Evolutionary conservation across 2,888 invertebrate genomes (phyloP), one percentile per base, ranked within the genome.

Genomic region (Athrips mouffetella): DNA sequence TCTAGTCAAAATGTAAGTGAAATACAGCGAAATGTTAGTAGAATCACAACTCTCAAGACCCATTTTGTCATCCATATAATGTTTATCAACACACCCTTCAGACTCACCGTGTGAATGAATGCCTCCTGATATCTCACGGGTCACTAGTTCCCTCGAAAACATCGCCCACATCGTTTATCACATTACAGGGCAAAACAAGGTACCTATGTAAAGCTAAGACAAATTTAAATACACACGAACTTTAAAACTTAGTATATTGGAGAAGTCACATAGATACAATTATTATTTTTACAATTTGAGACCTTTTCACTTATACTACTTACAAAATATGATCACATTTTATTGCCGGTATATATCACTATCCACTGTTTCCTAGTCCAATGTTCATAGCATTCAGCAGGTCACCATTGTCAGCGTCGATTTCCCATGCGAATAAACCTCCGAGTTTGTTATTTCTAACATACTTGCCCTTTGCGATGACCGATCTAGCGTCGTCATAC

Each of bases 351-450:
- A 44, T 11, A 30, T 47, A 41, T 64, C 57, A 69, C 51, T 62
- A 62, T 60, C 72, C 60, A 65, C 65, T 78, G 53, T 88, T 88
- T 0, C 88, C 88, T 2, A 88, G 68, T 10, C 85, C 88, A 70
- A 82, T 76, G 52, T 88, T 88, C 88, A 88, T 88, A 3, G 85
- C 85, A 54, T 88, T 88, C 44, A 86, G 54, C 45, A 88, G 73
- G 27, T 88, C 88, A 18, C 88, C 88, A 57, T 87, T 88, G 52
- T 88, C 88, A 0, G 88, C 88, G 40, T 88, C 88, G 1, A 88
- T 77, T 65, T 88, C 88, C 88, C 88, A 88, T 5, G 88, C 80
- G 49, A 88, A 88, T 6, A 88, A 57, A 42, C 88, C 88, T 3
- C 88, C 88, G 0, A 88, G 63, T 49, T 87, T 88, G 54, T 88